These are phyloP conservation scores for Podilymbus podiceps DNA, from an alignment of 2,113 vertebrate species.

Conservation along the genomic window DNA sequence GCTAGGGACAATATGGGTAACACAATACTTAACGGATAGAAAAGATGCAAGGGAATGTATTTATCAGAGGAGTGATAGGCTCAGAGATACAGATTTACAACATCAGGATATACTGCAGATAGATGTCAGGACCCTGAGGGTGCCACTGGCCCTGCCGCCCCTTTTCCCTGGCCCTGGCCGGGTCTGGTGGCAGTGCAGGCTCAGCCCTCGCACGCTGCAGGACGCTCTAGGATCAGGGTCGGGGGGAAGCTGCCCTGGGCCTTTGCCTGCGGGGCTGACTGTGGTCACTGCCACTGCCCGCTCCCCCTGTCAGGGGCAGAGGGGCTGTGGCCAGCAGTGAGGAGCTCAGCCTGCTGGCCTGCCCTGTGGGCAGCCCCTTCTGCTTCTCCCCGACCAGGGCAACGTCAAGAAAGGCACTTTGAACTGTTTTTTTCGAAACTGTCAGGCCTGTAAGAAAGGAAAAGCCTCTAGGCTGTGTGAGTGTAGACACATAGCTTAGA, in stretches of 20 bases:
- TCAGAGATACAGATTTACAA: background rate
- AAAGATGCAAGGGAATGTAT: background rate
- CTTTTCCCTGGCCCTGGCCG: no score
- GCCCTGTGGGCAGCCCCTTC: background rate
- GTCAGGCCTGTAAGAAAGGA: background rate
- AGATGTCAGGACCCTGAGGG: background rate
- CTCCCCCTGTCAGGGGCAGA: background rate
- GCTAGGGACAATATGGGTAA: background rate
- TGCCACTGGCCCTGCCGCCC: background rate
- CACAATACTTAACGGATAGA: background rate
- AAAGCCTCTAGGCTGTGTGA: background rate
- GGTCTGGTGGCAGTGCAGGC: background rate
- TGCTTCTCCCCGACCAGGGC: background rate
- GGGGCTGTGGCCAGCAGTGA: background rate
- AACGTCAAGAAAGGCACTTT: background rate
- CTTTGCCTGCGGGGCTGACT: no score
- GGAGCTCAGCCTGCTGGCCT: background rate
- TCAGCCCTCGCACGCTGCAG: background rate
- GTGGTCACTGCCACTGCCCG: fast-evolving
- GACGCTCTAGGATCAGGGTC: background rate
- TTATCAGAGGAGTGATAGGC: background rate
- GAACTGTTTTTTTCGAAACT: background rate
- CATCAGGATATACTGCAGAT: background rate
- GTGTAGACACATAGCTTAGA: background rate
- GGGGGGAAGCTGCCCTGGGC: no score